These are phyloP conservation scores for Sebastes aleutianus DNA, from an alignment of 2,797 vertebrate genomes.

Conservation along the genomic window DNA sequence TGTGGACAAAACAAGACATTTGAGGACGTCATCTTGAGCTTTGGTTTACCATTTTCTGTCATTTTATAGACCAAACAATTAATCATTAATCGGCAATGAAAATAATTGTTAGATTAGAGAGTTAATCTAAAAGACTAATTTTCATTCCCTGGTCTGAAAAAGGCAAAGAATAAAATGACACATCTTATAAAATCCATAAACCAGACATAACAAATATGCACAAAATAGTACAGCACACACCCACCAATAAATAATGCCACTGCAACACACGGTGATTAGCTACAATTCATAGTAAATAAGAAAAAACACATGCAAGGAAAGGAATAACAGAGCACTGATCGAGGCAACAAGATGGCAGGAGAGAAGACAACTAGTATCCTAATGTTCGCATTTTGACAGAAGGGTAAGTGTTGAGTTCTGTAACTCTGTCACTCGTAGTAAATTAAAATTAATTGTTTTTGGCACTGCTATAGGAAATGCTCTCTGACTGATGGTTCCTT, in stretches of 20 bases:
- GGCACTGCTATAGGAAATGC: not conserved
- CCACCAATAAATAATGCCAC: not conserved
- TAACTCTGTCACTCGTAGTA: not conserved
- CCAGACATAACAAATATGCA: not conserved
- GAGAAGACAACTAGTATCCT: not conserved
- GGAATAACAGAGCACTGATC: not conserved
- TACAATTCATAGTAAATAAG: not conserved
- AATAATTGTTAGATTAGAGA: too few species aligned
- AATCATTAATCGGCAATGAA: too few species aligned
- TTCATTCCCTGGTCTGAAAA: not conserved
- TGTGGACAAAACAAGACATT: too few species aligned
- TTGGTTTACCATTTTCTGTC: too few species aligned
- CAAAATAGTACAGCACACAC: not conserved
- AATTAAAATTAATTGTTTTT: not conserved
- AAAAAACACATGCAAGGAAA: not conserved
- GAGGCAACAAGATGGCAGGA: not conserved
- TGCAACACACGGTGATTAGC: too few species aligned
- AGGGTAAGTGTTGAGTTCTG: not conserved
- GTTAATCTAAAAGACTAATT: not conserved
- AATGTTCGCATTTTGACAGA: not conserved
- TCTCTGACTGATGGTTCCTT: not conserved
- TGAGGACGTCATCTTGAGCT: too few species aligned
- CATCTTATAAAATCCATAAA: not conserved
- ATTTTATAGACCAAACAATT: too few species aligned
- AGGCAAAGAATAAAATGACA: not conserved